Evolutionary conservation across 1,140 invertebrate genomes (phyloP), one percentile per base, ranked within the genome.

Genomic region (Diploscapter pachys): DNA sequence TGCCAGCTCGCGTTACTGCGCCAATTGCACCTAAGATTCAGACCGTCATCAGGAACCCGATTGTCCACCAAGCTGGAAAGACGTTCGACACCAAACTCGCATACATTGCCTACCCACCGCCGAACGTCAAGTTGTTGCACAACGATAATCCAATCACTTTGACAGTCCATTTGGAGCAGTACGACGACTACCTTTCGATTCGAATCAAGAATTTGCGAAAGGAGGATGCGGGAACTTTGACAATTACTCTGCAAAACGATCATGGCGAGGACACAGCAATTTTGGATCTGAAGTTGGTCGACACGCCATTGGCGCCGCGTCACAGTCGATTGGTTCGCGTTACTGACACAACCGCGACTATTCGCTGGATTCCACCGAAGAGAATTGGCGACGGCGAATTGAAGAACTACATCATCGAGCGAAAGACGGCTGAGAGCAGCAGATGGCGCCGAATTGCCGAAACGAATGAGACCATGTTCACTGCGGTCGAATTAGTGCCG

Each of bases 401-500:
- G n/a, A 71, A 70, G 50, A 62, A 82, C 55, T 84, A 81, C 53
- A 75, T 77, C 54, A 76, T 84, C 64, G 82, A 85, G 63, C 62
- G 83, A 59, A 85, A 84, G 71, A 84, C 80, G n/a, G 78, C 78
- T 4, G 82, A 84, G 55, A 80, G 73, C 57, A 62, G 68, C 2
- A 65, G 82, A 69, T 84, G 82, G 82, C 74, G 82, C 11, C 76
- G 83, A 73, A 68, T 78, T 5, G 79, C 57, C 5, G 72, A 79
- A 48, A 70, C 79, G 13, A 61, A 73, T 48, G 61, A 81, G 4
- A 71, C 71, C 50, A 61, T 62, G 9, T 82, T 65, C 55, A 91
- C 91, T 55, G 93, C 95, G 0, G 95, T 96, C 87, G 96, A 96
- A 3, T 87, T 99, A 48, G 92, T 93, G 2, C 94, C 96, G 86